A percentile compares a stretch with the other conserved stretches of the same genome.
These are phyloP conservation scores for Diabrotica virgifera DNA, from an alignment of 1,140 invertebrate genomes.

Conservation along the genomic window DNA sequence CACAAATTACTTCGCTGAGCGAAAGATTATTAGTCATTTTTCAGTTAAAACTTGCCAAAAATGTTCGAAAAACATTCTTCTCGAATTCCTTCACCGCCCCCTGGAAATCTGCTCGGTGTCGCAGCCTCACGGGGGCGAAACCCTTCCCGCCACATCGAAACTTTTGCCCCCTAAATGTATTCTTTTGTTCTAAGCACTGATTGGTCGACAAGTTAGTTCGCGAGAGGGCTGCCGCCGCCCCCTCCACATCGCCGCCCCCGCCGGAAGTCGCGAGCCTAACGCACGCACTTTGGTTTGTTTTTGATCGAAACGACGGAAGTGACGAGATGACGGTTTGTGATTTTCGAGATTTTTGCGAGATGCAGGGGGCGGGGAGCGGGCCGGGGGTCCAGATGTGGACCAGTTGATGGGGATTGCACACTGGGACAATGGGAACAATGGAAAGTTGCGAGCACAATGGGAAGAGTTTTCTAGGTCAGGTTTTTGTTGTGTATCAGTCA, in stretches of 20 bases:
- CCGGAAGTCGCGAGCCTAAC: constrained; percentile 1
- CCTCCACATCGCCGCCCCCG: neutral
- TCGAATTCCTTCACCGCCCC: too few relatives aligned
- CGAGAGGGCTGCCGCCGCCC: constrained; percentile 37
- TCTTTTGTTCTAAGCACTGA: constrained; percentile 46
- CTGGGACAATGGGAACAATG: neutral
- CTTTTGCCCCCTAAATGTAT: constrained; percentile 36
- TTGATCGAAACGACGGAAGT: neutral
- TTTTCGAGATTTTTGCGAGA: neutral
- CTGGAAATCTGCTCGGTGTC: neutral
- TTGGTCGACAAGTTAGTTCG: constrained; percentile 43
- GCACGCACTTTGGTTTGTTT: neutral
- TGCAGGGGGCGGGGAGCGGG: neutral
- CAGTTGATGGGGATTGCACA: too few relatives aligned
- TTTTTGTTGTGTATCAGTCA: neutral
- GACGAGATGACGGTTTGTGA: neutral
- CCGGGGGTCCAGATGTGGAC: too few relatives aligned
- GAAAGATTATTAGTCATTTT: too few relatives aligned
- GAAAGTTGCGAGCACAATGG: neutral
- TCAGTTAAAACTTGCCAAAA: too few relatives aligned
- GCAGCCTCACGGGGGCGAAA: neutral
- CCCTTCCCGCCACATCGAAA: neutral
- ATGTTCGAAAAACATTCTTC: too few relatives aligned
- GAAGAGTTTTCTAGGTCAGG: neutral
- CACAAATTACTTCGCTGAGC: too few relatives aligned